Evolutionary conservation across 1,140 invertebrate genomes (phyloP).

Genomic region (Heliconius melpomene): DNA sequence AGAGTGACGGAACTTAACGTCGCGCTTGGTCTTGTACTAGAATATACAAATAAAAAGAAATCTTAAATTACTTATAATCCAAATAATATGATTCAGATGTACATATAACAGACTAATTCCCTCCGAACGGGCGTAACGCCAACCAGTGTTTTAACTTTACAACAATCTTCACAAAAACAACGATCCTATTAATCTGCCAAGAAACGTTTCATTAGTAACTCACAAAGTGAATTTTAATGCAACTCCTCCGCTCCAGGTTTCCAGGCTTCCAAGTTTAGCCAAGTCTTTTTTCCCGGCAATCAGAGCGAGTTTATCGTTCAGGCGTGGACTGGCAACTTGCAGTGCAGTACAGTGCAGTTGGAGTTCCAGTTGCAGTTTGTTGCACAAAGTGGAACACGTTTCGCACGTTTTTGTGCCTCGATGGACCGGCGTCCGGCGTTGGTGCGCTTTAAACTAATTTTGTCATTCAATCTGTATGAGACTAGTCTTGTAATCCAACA

Average conservation of each 20-base stretch:
- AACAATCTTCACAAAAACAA: constrained; percentile 40
- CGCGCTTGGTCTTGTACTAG: too few relatives aligned
- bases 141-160: background rate
- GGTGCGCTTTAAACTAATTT: constrained; percentile 16
- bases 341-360: background rate
- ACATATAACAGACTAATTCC: background rate
- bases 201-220: constrained; percentile 57
- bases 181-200: constrained; percentile 49
- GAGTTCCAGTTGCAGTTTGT: background rate
- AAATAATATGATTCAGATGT: background rate
- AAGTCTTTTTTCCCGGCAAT: constrained; percentile 49
- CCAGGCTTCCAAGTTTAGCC: constrained; percentile 39
- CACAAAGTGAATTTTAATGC: constrained; percentile 63
- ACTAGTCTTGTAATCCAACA: background rate
- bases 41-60: background rate
- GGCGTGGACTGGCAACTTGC: constrained; percentile 34
- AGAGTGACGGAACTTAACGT: too few relatives aligned
- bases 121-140: background rate
- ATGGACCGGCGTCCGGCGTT: background rate
- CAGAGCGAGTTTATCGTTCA: constrained; percentile 35
- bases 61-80: background rate
- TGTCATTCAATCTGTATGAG: background rate
- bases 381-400: constrained; percentile 19
- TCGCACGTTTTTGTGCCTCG: constrained; percentile 20
- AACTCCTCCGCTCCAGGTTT: constrained; percentile 45